Evolutionary conservation across 2,113 vertebrate species (phyloP).

Genomic region (Alligator mississippiensis): DNA sequence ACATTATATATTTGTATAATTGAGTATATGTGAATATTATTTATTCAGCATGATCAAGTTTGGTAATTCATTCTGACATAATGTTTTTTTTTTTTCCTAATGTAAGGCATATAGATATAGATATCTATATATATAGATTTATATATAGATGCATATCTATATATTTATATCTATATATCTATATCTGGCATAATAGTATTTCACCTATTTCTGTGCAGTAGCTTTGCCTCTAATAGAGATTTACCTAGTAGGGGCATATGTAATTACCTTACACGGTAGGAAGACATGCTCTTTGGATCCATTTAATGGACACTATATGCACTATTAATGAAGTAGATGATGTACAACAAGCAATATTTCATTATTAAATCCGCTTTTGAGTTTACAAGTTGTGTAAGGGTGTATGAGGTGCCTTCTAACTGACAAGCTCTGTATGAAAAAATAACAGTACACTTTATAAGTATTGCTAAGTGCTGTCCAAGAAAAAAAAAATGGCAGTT

Average conservation of each 20-base stretch:
- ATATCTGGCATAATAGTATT: not conserved
- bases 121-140: not conserved
- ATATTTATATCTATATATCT: no score
- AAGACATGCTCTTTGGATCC: not conserved
- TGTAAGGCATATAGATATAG: not conserved
- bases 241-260: not conserved
- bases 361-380: not conserved
- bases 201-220: not conserved
- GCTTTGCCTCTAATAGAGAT: not conserved
- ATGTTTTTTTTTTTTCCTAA: not conserved
- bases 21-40: not conserved
- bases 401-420: not conserved
- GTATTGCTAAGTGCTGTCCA: not conserved
- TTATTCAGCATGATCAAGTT: not conserved
- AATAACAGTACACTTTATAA: not conserved
- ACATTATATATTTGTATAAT: not conserved
- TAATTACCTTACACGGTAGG: not conserved
- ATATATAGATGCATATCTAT: not conserved
- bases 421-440: not conserved
- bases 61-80: not conserved
- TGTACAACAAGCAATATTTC: not conserved
- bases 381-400: not conserved
- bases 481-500: not conserved
- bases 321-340: not conserved
- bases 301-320: not conserved